A percentile compares a stretch with the other conserved stretches of the same genome.
Conservation (phyloP, 1,140 invertebrate genomes). For the Hydropsyche tenuis region DNA sequence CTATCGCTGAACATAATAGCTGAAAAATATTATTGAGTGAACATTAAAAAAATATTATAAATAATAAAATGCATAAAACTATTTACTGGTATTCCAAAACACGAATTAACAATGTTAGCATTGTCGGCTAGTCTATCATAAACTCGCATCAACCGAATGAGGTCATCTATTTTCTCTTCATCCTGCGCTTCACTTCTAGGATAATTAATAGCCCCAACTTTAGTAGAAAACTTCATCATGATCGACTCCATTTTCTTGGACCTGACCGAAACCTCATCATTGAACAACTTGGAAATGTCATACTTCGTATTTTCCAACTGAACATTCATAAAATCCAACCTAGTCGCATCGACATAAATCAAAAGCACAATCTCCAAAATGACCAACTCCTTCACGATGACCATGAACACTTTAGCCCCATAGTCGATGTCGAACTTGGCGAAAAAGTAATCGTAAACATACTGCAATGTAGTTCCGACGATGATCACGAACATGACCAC, state of each 20-base stretch:
- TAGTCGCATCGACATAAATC: slow-evolving; percentile 34
- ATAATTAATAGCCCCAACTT: background rate
- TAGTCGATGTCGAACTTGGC: background rate
- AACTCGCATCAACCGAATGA: slow-evolving; percentile 44
- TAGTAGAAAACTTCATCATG: slow-evolving; percentile 22
- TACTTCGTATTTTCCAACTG: slow-evolving; percentile 44
- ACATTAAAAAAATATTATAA: background rate
- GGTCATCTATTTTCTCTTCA: slow-evolving; percentile 39
- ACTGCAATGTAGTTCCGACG: background rate
- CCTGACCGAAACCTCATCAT: slow-evolving; percentile 34
- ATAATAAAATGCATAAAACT: background rate
- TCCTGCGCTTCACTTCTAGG: slow-evolving; percentile 1
- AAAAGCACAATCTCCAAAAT: slow-evolving; percentile 40
- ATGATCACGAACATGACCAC: slow-evolving; percentile 9
- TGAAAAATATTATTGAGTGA: slow-evolving; percentile 32
- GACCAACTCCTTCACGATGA: slow-evolving; percentile 39
- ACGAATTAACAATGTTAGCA: slow-evolving; percentile 47
- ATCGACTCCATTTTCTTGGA: slow-evolving; percentile 32
- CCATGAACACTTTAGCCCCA: slow-evolving; percentile 21
- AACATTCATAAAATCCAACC: slow-evolving; percentile 42
- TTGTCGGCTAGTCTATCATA: slow-evolving; percentile 47
- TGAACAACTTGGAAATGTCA: slow-evolving; percentile 44
- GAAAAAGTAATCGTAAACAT: slow-evolving; percentile 13
- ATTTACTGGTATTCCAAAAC: slow-evolving; percentile 48
- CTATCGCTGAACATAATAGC: slow-evolving; percentile 43